Conservation (phyloP, 2,113 vertebrate species). For the Platysteira castanea region DNA sequence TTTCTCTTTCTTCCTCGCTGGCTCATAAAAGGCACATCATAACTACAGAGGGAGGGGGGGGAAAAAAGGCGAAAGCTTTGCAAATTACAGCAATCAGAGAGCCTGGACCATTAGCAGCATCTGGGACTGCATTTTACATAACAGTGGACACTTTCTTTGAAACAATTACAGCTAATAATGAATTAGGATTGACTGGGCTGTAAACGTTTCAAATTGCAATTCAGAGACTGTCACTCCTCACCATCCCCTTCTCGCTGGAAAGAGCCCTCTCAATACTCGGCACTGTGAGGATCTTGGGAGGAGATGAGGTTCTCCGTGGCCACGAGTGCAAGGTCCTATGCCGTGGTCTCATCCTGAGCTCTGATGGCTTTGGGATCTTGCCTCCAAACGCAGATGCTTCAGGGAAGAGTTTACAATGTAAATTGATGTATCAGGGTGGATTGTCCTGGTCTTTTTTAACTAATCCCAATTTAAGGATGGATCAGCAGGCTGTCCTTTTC, state of each 20-base stretch:
- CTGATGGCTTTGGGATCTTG: neutral
- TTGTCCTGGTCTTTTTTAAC: neutral
- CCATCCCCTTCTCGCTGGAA: neutral
- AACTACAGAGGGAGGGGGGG: constrained; percentile 9
- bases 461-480: neutral
- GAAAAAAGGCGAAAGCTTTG: constrained; percentile 38
- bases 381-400: neutral
- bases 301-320: neutral
- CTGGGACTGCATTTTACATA: constrained; percentile 72
- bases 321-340: accelerated
- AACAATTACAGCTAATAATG: constrained; percentile 75
- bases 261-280: neutral
- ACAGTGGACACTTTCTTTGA: constrained; percentile 71
- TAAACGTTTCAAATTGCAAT: constrained; percentile 65
- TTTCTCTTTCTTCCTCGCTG: constrained; percentile 28
- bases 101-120: constrained; percentile 70
- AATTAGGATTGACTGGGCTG: constrained; percentile 60
- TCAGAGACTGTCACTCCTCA: constrained; percentile 42
- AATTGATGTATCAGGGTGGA: neutral
- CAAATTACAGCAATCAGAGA: constrained; percentile 74
- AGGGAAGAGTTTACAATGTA: neutral
- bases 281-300: neutral
- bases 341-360: neutral
- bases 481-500: neutral
- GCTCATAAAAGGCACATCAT: constrained; percentile 66